A percentile compares a stretch with the other conserved stretches of the same genome.
These are phyloP conservation scores for Agrochola circellaris DNA, from an alignment of 2,888 invertebrate species.

Conservation along the genomic window DNA sequence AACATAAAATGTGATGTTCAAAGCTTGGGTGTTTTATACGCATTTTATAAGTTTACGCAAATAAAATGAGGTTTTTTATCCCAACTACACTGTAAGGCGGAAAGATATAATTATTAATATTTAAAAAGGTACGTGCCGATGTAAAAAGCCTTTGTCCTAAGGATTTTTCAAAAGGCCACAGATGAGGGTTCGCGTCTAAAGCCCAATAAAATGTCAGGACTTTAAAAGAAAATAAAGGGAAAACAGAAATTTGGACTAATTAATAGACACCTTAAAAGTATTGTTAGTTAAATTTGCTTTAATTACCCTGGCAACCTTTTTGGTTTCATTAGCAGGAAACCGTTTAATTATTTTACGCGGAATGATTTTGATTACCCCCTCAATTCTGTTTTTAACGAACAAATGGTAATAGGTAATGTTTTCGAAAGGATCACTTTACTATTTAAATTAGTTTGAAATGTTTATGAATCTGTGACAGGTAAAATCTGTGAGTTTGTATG, in stretches of 20 bases:
- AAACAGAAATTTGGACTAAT: conserved; percentile 61
- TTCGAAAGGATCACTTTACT: background rate
- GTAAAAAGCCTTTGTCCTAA: conserved; percentile 7
- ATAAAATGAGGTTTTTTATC: conserved; percentile 15
- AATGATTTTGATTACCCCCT: conserved; percentile 42
- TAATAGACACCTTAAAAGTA: conserved; percentile 65
- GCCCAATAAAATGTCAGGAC: conserved; percentile 54
- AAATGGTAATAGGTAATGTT: background rate
- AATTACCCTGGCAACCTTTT: conserved; percentile 60
- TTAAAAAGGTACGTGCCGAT: conserved; percentile 49
- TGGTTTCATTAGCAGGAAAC: conserved; percentile 33
- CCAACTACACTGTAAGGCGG: conserved; percentile 13
- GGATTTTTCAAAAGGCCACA: conserved; percentile 39
- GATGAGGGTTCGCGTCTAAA: conserved; percentile 36
- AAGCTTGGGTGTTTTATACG: conserved; percentile 5
- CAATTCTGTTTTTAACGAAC: conserved; percentile 21
- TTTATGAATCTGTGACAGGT: too few relatives aligned
- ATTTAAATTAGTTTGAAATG: conserved; percentile 2
- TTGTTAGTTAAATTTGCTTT: conserved; percentile 62
- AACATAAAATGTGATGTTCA: background rate
- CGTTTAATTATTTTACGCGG: conserved; percentile 38
- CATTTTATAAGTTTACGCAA: background rate
- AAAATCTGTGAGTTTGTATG: too few relatives aligned
- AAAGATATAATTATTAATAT: conserved; percentile 42
- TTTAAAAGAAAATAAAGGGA: conserved; percentile 58